Base-by-base conservation (phyloP, 1,140 invertebrate species). In the Parapsyche elsis region DNA sequence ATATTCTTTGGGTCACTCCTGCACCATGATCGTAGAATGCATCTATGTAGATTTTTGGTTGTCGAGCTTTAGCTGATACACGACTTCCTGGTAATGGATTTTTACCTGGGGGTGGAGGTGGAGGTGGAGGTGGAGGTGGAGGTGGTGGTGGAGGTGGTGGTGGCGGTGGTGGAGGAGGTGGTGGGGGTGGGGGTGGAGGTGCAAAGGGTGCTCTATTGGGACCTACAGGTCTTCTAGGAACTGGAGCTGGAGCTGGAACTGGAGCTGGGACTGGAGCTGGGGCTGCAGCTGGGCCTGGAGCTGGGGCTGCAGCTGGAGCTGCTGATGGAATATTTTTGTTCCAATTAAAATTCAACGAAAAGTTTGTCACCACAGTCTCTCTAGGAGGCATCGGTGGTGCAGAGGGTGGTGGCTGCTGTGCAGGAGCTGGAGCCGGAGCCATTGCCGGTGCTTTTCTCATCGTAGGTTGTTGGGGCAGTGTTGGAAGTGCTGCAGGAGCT, bases 41-140 rank as follows among this genome's bases (percentile, higher is more conserved):
- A 71, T 89, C 88, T 16, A 89, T 86, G 80, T 86, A 89, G 9
- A 89, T 87, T 23, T 87, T 87, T 0, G 88, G 88, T 2, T 85
- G 84, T 12, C 86, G 85, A 0, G 76, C 45, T 81, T 83, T 26
- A 83, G 85, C 10, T 85, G 87, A 46, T 85, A 83, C 49, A 86
- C 86, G 0, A 84, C 85, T 59, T 83, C 83, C 9, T 80, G 83
- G 49, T 81, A 12, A 83, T 84, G 21, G 79, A 78, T 4, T 81
- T 78, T 85, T 84, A 53, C 84, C 78, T 24, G 79, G 80, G 0
- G 10, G 79, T 61, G 73, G 79, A 73, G 75, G 84, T 77, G 24
- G 81, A 79, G 79, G 81, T 82, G 79, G 78, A 2, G 81, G 81
- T 70, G 23, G 80, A 78, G 53, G 75, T 78, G 45, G 83, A 79